Conservation (phyloP, 2,888 invertebrate species). For the Tetropium fuscum region DNA sequence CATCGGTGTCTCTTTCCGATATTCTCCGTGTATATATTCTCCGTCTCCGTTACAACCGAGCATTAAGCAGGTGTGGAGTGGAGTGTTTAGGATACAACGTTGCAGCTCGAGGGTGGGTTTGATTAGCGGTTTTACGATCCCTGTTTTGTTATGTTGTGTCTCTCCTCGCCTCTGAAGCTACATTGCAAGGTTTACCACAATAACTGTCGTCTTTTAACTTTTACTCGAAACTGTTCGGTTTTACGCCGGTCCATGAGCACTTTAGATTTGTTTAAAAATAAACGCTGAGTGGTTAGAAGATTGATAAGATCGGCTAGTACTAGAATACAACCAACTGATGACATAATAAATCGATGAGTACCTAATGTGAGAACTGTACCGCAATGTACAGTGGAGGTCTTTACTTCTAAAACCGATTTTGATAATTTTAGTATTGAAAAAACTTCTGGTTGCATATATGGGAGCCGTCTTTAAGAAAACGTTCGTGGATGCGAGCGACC, state of each 20-base stretch:
- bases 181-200: slow-evolving; percentile 35
- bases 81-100: slow-evolving; percentile 59
- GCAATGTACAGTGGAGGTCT: too few species aligned
- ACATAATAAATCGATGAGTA: too few species aligned
- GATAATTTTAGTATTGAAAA: too few species aligned
- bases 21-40: background rate
- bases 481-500: too few species aligned
- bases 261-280: slow-evolving; percentile 1
- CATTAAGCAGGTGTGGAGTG: slow-evolving; percentile 61
- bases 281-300: slow-evolving; percentile 6
- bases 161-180: slow-evolving; percentile 36
- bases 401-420: too few species aligned
- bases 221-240: slow-evolving; percentile 13
- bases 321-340: background rate
- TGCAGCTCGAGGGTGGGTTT: slow-evolving; percentile 60
- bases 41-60: slow-evolving; percentile 45
- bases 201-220: slow-evolving; percentile 28
- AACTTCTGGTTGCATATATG: too few species aligned
- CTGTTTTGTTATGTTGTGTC: slow-evolving; percentile 52
- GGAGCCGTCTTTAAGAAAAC: too few species aligned
- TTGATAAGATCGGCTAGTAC: background rate
- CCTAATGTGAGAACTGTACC: too few species aligned
- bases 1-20: slow-evolving; percentile 21
- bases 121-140: slow-evolving; percentile 61
- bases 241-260: slow-evolving; percentile 9